Base-by-base conservation (phyloP, 1,140 invertebrate genomes). In the Penaeus chinensis region DNA sequence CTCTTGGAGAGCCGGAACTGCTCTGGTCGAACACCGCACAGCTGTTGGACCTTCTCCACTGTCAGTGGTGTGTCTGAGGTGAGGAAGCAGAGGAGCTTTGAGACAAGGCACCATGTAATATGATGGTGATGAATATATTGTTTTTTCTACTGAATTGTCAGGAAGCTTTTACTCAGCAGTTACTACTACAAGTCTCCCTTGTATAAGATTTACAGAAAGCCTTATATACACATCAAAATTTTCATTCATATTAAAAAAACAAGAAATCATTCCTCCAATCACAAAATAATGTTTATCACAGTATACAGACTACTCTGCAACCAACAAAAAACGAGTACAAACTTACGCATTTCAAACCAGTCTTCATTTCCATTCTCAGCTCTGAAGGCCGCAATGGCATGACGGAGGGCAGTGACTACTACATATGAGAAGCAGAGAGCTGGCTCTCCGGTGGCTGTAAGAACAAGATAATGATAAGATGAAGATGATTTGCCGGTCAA, bases 371-470 rank as follows among this genome's bases (percentile, higher is more conserved):
- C 94, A 80, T 94, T 93, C 91, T 95, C 94, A 82, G 91, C 91
- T 89, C 95, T 93, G 8, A 95, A 94, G 3, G 95, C 94, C 89
- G 93, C 92, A 32, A 97, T 92, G 1, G 96, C 96, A 81, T 95
- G 92, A 88, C 95, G 93, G 74, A 96, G 93, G 27, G 96, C 96
- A 90, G 96, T 94, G 76, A 95, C 93, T 47, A 96, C 93, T 8
- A 92, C 92, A 65, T 93, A 92, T 42, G 94, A 93, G 92, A 96
- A 92, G 91, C 95, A 96, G 27, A 97, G 91, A 0, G 96, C 95
- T 4, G 96, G 96, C 91, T 97, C 96, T 20, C 95, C 96, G 90
- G 95, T 95, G 22, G 95, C 96, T 95, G 92, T 89, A 91, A 84
- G 18, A 62, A 2, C 54, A 54, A 11, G 11, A 54, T 13, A 16